Base-by-base conservation (phyloP, 2,113 vertebrate genomes). In the Xiphias gladius region DNA sequence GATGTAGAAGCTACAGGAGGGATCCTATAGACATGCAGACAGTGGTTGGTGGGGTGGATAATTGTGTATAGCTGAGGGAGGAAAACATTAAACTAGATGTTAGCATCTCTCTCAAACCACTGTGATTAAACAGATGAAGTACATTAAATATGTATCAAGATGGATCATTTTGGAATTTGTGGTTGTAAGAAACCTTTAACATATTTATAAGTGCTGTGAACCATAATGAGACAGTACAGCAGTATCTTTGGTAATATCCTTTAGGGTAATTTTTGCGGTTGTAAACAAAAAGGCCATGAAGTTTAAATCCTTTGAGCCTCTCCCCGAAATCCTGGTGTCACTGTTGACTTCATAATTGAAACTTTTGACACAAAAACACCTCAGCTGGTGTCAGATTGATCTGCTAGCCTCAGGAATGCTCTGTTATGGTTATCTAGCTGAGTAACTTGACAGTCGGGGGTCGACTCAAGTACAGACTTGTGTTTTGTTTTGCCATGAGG, bases 401-500 rank as follows among this genome's bases (percentile, higher is more conserved):
- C 30, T 67, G 12, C 7, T 43, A 7, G 57, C 79, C 83, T 74
- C 20, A 30, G 84, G 73, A 85, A 77, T 74, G 35, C 35, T 46
- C 30, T 61, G 52, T 79, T 85, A 72, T 83, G 64, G 52, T 86
- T 84, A 86, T 86, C 32, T 59, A 76, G 62, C 63, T 16, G 67
- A 77, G 76, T 4, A 20, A 46, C 37, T 71, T 16, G 62, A 86
- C 67, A 76, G 55, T 32, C n/a, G 30, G 64, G 59, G 79, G 79
- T 73, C 80, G 83, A 79, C 65, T 80, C 80, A 14, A 54, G 83
- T 39, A 28, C 66, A 28, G 85, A 24, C 85, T 69, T 73, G 80
- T 73, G 80, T 81, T 90, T 73, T 80, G 73, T 87, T 90, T 93
- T 69, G 77, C 78, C 67, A 52, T 24, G 65, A 85, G 82, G 80